Evolutionary conservation across 2,113 vertebrate species (phyloP).

Genomic region (Leuciscus idus): DNA sequence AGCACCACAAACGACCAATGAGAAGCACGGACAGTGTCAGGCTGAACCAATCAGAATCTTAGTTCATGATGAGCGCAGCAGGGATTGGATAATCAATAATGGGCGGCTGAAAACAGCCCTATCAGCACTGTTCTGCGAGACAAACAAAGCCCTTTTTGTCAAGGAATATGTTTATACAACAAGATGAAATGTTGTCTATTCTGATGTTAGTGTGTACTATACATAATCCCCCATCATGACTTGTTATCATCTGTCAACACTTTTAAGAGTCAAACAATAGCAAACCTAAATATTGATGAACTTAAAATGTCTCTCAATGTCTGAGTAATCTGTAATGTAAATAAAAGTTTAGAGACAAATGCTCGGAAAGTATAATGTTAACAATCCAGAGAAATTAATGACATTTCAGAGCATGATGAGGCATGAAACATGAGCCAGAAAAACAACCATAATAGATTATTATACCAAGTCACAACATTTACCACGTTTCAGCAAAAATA

Average conservation of each 20-base stretch:
- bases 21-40: not conserved
- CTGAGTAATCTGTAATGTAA: not conserved
- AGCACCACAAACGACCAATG: not conserved
- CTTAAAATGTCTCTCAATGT: not conserved
- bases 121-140: not conserved
- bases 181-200: not conserved
- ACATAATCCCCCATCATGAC: not conserved
- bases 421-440: not conserved
- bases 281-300: not conserved
- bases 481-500: not conserved
- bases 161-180: not conserved
- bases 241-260: not conserved
- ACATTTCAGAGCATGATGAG: not conserved
- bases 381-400: not conserved
- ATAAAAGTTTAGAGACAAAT: not conserved
- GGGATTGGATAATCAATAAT: slow-evolving; percentile 1
- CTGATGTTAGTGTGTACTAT: not conserved
- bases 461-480: not conserved
- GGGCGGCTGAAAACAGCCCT: slow-evolving; percentile 16
- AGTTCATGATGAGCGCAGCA: not conserved
- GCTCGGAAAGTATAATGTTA: not conserved
- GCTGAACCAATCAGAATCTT: slow-evolving; percentile 2
- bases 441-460: not conserved
- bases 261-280: not conserved
- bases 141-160: slow-evolving; percentile 19